These are phyloP conservation scores for Onychomys torridus DNA, from an alignment of 2,797 vertebrate species.

Conservation along the genomic window DNA sequence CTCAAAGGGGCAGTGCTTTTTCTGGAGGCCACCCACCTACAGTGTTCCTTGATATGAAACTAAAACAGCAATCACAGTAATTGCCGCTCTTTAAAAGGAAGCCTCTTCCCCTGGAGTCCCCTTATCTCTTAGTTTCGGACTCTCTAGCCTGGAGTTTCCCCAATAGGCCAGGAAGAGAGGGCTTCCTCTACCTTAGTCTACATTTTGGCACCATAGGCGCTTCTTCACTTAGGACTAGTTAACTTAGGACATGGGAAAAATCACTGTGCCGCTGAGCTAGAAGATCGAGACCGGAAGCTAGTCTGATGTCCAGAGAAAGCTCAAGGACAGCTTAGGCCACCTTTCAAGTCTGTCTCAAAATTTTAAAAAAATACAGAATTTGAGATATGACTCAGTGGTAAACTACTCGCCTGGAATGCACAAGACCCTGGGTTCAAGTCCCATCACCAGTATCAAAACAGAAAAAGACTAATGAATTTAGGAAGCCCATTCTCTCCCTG, in stretches of 20 bases:
- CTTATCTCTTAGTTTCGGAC: not conserved
- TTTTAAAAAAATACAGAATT: not conserved
- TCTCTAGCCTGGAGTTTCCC: not conserved
- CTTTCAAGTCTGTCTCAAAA: not conserved
- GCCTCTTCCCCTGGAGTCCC: not conserved
- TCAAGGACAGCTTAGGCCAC: not conserved
- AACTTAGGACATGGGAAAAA: not conserved
- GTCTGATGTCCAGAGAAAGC: not conserved
- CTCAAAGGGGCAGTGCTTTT: not conserved
- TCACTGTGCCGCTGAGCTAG: not conserved
- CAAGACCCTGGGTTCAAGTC: not conserved
- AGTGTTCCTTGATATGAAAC: not conserved
- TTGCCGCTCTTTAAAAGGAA: not conserved
- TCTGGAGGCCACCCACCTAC: not conserved
- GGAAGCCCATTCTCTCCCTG: not conserved
- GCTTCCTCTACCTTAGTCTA: not conserved
- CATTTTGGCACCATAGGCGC: not conserved
- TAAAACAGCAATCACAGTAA: not conserved
- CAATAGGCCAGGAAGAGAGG: not conserved
- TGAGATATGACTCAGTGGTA: not conserved
- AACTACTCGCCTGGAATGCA: not conserved
- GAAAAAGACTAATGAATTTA: not conserved
- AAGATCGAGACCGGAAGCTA: not conserved
- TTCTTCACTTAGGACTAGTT: too few relatives aligned
- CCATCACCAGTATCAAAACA: not conserved